phyloP scores from a whole-genome alignment of 2,113 vertebrate genomes.

The Sturnira hondurensis region DNA sequence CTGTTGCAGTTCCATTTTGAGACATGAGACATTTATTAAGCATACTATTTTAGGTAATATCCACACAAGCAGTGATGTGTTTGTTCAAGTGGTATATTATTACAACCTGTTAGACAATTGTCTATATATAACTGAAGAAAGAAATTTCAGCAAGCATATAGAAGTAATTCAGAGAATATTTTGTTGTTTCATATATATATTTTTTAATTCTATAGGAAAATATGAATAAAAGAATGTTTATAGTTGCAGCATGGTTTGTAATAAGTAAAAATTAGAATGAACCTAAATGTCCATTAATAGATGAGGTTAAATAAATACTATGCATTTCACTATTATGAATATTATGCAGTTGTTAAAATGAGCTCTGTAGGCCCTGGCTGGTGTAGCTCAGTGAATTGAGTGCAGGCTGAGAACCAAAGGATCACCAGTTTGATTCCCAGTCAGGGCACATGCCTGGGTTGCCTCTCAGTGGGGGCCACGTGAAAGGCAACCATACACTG shows the following conservation, averaged over 20 bases:
- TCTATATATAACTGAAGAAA: not conserved
- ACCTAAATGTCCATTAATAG: not conserved
- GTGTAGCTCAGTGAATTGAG: no score
- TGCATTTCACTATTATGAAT: not conserved
- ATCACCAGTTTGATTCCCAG: no score
- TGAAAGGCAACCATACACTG: no score
- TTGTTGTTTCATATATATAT: not conserved
- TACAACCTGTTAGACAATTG: constrained; percentile 1
- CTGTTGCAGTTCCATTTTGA: constrained; percentile 26
- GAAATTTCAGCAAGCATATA: not conserved
- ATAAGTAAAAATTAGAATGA: constrained; percentile 4
- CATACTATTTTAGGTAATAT: constrained; percentile 28
- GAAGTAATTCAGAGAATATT: not conserved
- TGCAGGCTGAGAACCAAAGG: no score
- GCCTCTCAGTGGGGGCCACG: no score
- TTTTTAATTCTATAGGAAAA: not conserved
- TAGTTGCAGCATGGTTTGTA: not conserved
- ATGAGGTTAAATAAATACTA: not conserved
- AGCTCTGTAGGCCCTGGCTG: no score
- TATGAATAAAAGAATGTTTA: not conserved
- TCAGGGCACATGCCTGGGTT: no score
- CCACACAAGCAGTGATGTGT: not conserved
- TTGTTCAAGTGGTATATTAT: not conserved
- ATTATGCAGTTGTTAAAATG: constrained; percentile 4
- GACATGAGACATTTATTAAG: not conserved